A percentile compares a stretch with the other conserved stretches of the same genome.
Evolutionary conservation across 35 echinoderm and acorn worm genomes (phyloP).

Genomic region (Diadema setosum): DNA sequence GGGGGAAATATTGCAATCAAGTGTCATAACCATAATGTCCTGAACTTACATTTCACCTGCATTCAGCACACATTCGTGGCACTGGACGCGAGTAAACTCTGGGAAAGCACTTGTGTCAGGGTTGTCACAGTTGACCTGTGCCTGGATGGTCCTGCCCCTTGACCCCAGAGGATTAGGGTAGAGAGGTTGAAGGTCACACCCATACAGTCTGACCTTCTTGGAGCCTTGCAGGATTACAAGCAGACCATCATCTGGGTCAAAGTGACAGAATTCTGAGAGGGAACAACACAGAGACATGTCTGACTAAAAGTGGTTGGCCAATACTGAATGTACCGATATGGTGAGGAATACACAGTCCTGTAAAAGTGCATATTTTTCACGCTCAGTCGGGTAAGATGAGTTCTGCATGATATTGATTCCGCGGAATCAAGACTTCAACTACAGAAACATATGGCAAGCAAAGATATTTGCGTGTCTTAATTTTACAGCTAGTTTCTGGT

Average conservation of each 20-base stretch:
- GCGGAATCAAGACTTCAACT: too few species aligned
- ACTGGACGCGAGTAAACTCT: background rate
- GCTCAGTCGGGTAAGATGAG: too few species aligned
- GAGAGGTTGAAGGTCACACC: constrained; percentile 58
- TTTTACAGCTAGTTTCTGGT: too few species aligned
- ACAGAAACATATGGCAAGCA: too few species aligned
- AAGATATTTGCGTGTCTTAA: too few species aligned
- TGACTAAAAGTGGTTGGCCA: too few species aligned
- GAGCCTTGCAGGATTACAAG: constrained; percentile 41
- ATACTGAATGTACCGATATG: background rate
- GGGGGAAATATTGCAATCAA: background rate
- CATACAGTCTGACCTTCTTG: constrained; percentile 60
- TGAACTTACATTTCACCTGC: constrained; percentile 64
- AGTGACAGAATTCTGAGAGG: constrained; percentile 62
- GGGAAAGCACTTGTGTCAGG: constrained; percentile 39
- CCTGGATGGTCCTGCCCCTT: constrained; percentile 70
- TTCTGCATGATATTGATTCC: too few species aligned
- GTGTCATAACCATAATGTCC: too few species aligned
- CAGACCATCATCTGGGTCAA: constrained; percentile 72
- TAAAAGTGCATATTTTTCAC: too few species aligned
- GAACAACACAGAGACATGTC: too few species aligned
- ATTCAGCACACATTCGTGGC: constrained; percentile 37
- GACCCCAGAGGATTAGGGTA: constrained; percentile 74
- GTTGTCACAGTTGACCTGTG: constrained; percentile 61
- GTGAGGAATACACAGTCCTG: background rate